Evolutionary conservation across 1,140 invertebrate species (phyloP), one percentile per base, ranked within the genome.

Genomic region (Forficula auricularia): DNA sequence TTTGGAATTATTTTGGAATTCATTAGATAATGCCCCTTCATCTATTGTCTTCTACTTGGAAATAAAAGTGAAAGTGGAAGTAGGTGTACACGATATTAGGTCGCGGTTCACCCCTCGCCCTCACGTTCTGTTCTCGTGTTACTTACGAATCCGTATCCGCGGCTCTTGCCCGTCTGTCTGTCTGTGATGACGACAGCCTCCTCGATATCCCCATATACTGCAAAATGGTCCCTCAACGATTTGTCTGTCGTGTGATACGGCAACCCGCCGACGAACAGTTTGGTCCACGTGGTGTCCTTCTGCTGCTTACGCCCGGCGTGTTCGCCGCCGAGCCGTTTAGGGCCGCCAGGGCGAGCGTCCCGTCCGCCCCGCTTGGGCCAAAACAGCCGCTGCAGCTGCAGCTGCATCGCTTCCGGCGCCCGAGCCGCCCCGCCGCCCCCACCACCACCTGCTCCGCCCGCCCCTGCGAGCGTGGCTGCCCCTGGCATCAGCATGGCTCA

Each of bases 61-160:
- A n/a, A n/a, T n/a, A n/a, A n/a, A n/a, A n/a, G n/a, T n/a, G n/a
- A n/a, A n/a, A n/a, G n/a, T n/a, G n/a, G n/a, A n/a, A n/a, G n/a
- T n/a, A n/a, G n/a, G n/a, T n/a, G n/a, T n/a, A n/a, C n/a, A n/a
- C n/a, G n/a, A n/a, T n/a, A n/a, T n/a, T n/a, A n/a, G n/a, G n/a
- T n/a, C n/a, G n/a, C n/a, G n/a, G n/a, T n/a, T n/a, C n/a, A n/a
- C n/a, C n/a, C n/a, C n/a, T n/a, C n/a, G n/a, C n/a, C n/a, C n/a
- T n/a, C n/a, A n/a, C n/a, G n/a, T n/a, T n/a, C n/a, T n/a, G n/a
- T n/a, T n/a, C n/a, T n/a, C n/a, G n/a, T n/a, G n/a, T n/a, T 54
- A 84, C 88, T 92, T 76, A 97, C 92, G 66, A 97, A 97, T 66
- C 92, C 92, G 67, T 96, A 97, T 62, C 91, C 92, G 53, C 89